These are phyloP conservation scores for Argyresthia albistria DNA, from an alignment of 2,888 invertebrate species.

Conservation along the genomic window DNA sequence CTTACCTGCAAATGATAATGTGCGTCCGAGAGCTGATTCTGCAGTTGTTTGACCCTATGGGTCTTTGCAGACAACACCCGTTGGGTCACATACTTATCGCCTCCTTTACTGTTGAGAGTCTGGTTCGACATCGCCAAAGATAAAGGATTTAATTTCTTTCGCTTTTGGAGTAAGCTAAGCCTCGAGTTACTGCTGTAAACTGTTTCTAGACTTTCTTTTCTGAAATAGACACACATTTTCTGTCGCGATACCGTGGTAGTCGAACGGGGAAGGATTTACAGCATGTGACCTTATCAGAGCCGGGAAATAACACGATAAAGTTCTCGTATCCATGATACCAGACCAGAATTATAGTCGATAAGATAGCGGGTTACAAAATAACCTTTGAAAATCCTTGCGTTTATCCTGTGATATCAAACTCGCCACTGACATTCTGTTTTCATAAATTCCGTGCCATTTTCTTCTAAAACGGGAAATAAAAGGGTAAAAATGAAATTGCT, in stretches of 20 bases:
- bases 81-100: constrained; percentile 61
- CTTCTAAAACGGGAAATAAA: constrained; percentile 19
- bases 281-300: background rate
- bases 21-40: constrained; percentile 85
- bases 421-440: constrained; percentile 56
- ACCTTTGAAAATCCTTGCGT: constrained; percentile 31
- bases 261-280: background rate
- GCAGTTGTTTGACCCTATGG: constrained; percentile 80
- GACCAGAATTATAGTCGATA: background rate
- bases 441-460: constrained; percentile 34
- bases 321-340: constrained; percentile 25
- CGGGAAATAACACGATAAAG: background rate
- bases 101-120: constrained; percentile 23
- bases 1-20: constrained; percentile 82
- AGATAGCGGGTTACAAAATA: background rate
- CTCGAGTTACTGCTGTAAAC: constrained; percentile 64
- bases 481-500: constrained; percentile 20
- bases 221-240: constrained; percentile 18
- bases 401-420: constrained; percentile 66
- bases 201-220: constrained; percentile 55
- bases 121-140: constrained; percentile 27
- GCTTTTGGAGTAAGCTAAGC: constrained; percentile 28
- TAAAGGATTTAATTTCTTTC: constrained; percentile 10
- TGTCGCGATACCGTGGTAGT: no score
- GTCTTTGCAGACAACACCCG: constrained; percentile 84